phyloP scores from a whole-genome alignment of 2,113 vertebrate genomes.

The Myocastor coypus region DNA sequence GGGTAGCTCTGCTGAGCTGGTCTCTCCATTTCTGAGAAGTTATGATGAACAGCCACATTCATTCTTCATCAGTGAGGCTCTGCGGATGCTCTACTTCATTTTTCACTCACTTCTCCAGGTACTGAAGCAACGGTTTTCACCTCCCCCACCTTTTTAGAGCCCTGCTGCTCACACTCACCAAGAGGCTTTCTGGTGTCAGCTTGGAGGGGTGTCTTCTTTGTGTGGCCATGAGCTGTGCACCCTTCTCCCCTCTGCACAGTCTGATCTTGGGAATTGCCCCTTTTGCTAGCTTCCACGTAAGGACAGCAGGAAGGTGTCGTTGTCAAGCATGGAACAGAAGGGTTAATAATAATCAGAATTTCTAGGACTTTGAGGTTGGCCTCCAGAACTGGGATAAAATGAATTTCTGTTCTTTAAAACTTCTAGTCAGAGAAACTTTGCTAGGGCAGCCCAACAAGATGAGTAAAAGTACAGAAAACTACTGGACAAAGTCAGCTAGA shows the following conservation, averaged over 20 bases:
- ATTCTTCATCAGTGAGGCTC: neutral
- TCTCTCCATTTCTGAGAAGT: neutral
- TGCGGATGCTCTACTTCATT: neutral
- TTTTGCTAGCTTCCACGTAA: neutral
- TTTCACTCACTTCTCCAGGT: neutral
- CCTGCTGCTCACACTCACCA: neutral
- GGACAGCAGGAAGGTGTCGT: neutral
- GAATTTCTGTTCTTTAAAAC: neutral
- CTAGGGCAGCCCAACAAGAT: neutral
- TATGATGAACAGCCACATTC: neutral
- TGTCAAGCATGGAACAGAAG: neutral
- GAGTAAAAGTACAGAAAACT: too few relatives aligned
- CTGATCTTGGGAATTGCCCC: neutral
- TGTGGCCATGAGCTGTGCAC: neutral
- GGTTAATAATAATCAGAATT: neutral
- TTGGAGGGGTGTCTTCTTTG: too few relatives aligned
- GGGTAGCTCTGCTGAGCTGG: too few relatives aligned
- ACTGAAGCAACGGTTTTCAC: neutral
- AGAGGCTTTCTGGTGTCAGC: neutral
- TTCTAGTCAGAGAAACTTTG: neutral
- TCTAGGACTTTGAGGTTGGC: neutral
- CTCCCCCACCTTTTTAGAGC: neutral
- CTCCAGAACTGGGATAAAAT: neutral
- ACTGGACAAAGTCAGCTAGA: neutral
- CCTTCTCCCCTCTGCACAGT: neutral